phyloP scores from a whole-genome alignment of 2,888 invertebrate genomes.

The Geotrupes spiniger region DNA sequence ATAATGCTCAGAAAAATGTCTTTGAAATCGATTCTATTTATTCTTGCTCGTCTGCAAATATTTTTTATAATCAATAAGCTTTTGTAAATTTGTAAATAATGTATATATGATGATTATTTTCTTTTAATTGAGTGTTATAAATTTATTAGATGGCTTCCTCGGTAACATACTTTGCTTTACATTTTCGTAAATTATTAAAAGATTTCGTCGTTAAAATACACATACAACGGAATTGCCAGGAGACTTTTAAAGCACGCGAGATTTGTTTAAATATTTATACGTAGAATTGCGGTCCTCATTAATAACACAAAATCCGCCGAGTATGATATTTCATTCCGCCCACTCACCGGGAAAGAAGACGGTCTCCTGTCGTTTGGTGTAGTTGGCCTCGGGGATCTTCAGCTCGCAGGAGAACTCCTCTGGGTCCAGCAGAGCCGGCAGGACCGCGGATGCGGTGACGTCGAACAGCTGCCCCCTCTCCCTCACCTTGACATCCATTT shows the following conservation, averaged over 20 bases:
- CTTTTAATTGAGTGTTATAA: too few species aligned
- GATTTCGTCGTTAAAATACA: too few species aligned
- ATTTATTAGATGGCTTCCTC: too few species aligned
- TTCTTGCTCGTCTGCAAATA: too few species aligned
- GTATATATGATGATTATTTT: too few species aligned
- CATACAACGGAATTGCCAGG: too few species aligned
- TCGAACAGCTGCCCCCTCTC: constrained; percentile 59
- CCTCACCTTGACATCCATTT: constrained; percentile 40
- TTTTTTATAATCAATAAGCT: too few species aligned
- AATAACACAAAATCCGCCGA: neutral
- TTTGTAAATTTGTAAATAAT: too few species aligned
- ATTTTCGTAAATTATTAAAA: too few species aligned
- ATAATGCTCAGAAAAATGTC: too few species aligned
- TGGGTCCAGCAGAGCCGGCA: constrained; percentile 56
- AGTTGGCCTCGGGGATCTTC: constrained; percentile 62
- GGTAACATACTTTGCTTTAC: too few species aligned
- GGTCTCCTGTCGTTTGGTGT: constrained; percentile 59
- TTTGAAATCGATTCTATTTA: too few species aligned
- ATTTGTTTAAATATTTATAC: neutral
- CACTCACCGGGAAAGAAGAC: constrained; percentile 55
- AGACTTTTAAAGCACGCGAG: neutral
- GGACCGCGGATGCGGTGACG: constrained; percentile 58
- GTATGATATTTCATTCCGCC: constrained; percentile 15
- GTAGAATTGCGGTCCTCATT: neutral
- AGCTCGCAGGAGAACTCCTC: constrained; percentile 64